A percentile compares a stretch with the other conserved stretches of the same genome.
Conservation (phyloP, 2,113 vertebrate genomes). For the Melanocharis versteri region DNA sequence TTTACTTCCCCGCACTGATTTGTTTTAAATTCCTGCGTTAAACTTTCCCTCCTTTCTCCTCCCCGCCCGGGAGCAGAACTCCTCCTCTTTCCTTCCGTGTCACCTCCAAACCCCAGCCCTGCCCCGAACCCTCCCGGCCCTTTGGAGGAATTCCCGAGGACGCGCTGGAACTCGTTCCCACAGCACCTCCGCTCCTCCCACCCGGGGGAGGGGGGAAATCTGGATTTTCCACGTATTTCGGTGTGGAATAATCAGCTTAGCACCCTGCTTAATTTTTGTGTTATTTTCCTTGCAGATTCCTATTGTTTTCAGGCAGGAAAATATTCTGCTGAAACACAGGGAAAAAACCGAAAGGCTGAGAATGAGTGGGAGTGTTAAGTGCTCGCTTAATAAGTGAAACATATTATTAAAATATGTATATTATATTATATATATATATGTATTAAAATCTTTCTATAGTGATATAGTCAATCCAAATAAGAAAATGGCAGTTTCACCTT, state of each 20-base stretch:
- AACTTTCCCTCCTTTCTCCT: background rate
- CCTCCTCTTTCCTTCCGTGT: background rate
- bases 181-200: background rate
- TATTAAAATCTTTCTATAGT: background rate
- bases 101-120: accelerated
- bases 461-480: background rate
- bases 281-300: background rate
- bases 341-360: accelerated
- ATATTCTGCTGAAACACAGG: background rate
- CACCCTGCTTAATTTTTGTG: background rate
- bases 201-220: background rate
- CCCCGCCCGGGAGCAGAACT: background rate
- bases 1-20: background rate
- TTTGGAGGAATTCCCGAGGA: background rate
- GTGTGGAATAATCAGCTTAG: background rate
- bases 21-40: background rate
- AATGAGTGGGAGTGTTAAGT: background rate
- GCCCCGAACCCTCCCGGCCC: background rate
- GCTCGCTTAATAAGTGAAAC: background rate
- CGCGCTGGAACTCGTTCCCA: background rate
- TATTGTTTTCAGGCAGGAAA: background rate
- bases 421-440: background rate
- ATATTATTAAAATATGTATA: background rate
- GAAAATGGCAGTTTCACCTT: background rate
- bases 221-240: background rate